phyloP scores from a whole-genome alignment of 1,140 invertebrate species.

The Musca vetustissima region DNA sequence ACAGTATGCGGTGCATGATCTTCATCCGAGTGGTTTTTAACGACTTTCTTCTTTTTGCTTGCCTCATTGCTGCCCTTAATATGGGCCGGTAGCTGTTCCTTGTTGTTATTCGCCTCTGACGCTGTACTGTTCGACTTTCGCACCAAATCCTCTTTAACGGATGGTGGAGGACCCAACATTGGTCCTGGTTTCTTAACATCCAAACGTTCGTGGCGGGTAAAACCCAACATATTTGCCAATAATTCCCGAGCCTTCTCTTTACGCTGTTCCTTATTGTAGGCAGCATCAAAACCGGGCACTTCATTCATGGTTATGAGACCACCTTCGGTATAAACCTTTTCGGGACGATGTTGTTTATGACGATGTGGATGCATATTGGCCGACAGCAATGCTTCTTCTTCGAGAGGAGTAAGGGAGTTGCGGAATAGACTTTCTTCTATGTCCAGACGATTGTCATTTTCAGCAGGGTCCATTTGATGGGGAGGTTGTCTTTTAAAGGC shows the following conservation, averaged over 20 bases:
- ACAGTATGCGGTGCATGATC: slow-evolving; percentile 55
- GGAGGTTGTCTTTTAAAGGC: slow-evolving; percentile 33
- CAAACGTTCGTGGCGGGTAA: slow-evolving; percentile 81
- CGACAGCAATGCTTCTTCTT: slow-evolving; percentile 51
- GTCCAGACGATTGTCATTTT: slow-evolving; percentile 28
- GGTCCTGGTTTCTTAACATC: slow-evolving; percentile 96
- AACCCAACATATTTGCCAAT: slow-evolving; percentile 62
- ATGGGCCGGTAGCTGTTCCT: slow-evolving; percentile 51
- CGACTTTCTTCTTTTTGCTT: slow-evolving; percentile 49
- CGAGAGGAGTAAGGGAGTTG: slow-evolving; percentile 47
- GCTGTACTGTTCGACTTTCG: slow-evolving; percentile 35
- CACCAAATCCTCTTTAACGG: slow-evolving; percentile 37
- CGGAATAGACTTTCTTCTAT: slow-evolving; percentile 42
- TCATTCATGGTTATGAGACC: slow-evolving; percentile 61
- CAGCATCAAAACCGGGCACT: slow-evolving; percentile 31
- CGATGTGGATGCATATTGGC: slow-evolving; percentile 42
- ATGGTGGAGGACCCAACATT: slow-evolving; percentile 63
- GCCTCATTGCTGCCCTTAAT: slow-evolving; percentile 47
- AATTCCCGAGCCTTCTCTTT: slow-evolving; percentile 33
- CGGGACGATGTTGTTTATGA: slow-evolving; percentile 28
- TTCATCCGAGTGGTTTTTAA: slow-evolving; percentile 50
- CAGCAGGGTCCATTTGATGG: slow-evolving; percentile 24
- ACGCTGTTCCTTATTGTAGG: slow-evolving; percentile 56
- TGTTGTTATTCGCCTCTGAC: slow-evolving; percentile 8
- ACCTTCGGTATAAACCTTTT: slow-evolving; percentile 65